Base-by-base conservation (phyloP, 2,113 vertebrate genomes). In the Pholis gunnellus region DNA sequence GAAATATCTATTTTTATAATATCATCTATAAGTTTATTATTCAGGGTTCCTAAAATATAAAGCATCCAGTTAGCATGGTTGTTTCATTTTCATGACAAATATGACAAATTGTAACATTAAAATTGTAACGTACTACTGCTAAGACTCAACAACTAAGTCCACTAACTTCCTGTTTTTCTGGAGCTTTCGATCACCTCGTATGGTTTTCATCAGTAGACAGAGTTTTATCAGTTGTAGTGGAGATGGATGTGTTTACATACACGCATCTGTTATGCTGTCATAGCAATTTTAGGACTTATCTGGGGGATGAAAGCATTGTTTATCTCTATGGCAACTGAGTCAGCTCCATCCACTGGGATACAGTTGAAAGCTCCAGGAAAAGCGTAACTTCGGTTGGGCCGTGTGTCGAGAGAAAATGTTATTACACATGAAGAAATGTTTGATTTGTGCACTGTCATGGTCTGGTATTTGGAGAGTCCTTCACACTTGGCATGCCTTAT, bases 1-100 rank as follows among this genome's bases (percentile, higher is more conserved):
- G 57, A 29, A 8, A 56, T 25, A 11, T 14, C 34, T 72, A 48
- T 77, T 84, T 85, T 68, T 57, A 11, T 57, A 14, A 80, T 66
- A 59, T 73, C 5, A 13, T 75, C 63, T 4, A 44, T 18, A 25
- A 27, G 29, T 29, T 27, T 40, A 56, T 72, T 59, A 59, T 72
- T 38, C 56, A 63, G 34, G 9, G 4, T 31, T 2, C 48, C 2
- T 0, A 2, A 36, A 34, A 54, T 29, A 22, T 54, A 44, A 54
- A 75, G 46, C 9, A 42, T 25, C 34, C n/a, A 52, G 5, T 50
- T 8, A 5, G 10, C 29, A 9, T 10, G 38, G 2, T 13, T 13
- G 20, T 25, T 61, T n/a, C 0, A 17, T 22, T 63, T 60, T 48
- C 5, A 15, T 40, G 29, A 61, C 9, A 64, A 13, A 18, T 15